Conservation (phyloP, 2,797 vertebrate genomes). For the Furcifer pardalis region DNA sequence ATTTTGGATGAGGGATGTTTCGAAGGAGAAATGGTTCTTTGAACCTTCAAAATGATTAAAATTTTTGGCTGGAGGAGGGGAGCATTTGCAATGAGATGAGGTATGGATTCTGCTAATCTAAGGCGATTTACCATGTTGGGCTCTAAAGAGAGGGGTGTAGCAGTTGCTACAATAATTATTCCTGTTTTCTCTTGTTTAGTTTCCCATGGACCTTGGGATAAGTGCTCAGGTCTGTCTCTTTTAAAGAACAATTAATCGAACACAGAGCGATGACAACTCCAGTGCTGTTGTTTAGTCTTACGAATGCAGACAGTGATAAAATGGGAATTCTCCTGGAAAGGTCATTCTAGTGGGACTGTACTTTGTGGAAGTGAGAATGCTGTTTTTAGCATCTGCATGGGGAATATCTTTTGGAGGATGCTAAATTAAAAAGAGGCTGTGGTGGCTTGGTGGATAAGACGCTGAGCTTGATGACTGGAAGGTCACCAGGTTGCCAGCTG, state of each 20-base stretch:
- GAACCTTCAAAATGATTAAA: background rate
- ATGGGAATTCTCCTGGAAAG: too few species aligned
- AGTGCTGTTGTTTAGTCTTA: background rate
- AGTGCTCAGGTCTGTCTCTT: too few species aligned
- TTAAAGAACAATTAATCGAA: background rate
- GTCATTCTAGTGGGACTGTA: background rate
- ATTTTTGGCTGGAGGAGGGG: background rate
- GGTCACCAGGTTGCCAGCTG: too few species aligned
- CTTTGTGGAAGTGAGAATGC: background rate
- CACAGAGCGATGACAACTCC: background rate
- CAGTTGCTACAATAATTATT: background rate
- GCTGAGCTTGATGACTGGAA: too few species aligned
- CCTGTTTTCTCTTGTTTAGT: background rate
- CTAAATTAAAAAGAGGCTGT: too few species aligned
- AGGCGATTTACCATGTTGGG: background rate
- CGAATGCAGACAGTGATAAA: too few species aligned
- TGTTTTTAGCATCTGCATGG: too few species aligned
- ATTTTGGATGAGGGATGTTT: background rate
- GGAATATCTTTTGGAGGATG: too few species aligned
- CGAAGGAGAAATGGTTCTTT: conserved; percentile 1
- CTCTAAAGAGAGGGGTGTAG: background rate
- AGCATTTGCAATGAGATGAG: too few species aligned
- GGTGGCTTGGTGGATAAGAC: too few species aligned
- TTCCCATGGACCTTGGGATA: background rate
- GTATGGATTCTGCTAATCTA: background rate